A percentile compares a stretch with the other conserved stretches of the same genome.
Evolutionary conservation across 2,888 invertebrate genomes (phyloP).

Genomic region (Euplagia quadripunctaria): DNA sequence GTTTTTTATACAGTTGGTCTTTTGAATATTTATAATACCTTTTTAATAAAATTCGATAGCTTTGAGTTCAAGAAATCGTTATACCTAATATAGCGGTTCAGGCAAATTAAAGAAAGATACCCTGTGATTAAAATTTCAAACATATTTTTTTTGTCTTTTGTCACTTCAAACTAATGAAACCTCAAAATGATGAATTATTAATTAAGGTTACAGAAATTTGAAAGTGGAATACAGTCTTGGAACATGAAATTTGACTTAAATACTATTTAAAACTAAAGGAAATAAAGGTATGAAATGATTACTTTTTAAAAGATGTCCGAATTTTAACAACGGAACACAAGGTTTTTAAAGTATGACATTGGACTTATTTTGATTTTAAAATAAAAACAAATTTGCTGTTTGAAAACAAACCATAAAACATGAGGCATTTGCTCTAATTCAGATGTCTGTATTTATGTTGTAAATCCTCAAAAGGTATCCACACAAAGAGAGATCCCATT

Average conservation of each 20-base stretch:
- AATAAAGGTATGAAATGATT: too few relatives aligned
- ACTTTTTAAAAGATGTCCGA: too few relatives aligned
- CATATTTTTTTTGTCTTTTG: not conserved
- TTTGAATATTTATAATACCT: slow-evolving; percentile 46
- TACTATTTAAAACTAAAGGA: too few relatives aligned
- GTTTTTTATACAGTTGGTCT: slow-evolving; percentile 56
- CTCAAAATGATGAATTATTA: not conserved
- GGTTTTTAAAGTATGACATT: too few relatives aligned
- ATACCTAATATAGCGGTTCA: not conserved
- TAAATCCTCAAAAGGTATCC: not conserved
- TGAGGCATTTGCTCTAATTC: not conserved
- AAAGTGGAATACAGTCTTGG: not conserved
- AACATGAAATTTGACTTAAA: not conserved
- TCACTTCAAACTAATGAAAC: not conserved
- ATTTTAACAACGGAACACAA: too few relatives aligned
- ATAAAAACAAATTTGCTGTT: too few relatives aligned
- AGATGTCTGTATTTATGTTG: not conserved
- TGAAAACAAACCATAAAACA: too few relatives aligned
- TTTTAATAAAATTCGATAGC: slow-evolving; percentile 36
- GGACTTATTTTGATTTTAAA: too few relatives aligned
- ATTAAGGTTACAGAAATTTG: not conserved
- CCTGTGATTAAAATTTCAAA: not conserved
- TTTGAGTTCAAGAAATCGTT: slow-evolving; percentile 1
- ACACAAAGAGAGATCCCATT: slow-evolving; percentile 2
- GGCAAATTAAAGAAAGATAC: not conserved